phyloP scores from a whole-genome alignment of 2,888 invertebrate species.

The Andrena dorsata region DNA sequence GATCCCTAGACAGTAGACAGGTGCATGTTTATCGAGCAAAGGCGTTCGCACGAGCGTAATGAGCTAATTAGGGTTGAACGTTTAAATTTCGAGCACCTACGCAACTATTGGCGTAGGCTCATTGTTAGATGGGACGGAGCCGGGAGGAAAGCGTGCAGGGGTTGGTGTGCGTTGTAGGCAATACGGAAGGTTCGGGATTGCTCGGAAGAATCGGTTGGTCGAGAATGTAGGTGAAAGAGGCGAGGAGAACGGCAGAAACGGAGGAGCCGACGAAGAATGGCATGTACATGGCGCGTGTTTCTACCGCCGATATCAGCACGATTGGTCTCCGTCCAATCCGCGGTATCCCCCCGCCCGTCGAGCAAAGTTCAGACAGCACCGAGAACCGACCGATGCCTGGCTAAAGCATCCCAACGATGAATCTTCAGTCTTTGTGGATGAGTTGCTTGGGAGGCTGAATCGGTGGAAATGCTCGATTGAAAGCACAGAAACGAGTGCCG shows the following conservation, averaged over 20 bases:
- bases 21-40: neutral
- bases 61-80: neutral
- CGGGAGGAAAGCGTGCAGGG: neutral
- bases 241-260: neutral
- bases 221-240: neutral
- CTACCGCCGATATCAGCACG: slow-evolving; percentile 76
- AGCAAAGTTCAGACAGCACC: slow-evolving; percentile 78
- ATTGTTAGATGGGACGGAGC: neutral
- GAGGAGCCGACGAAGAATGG: slow-evolving; percentile 38
- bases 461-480: slow-evolving; percentile 16
- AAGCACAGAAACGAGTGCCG: neutral
- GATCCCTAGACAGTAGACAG: neutral
- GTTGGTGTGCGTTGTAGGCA: too few relatives aligned
- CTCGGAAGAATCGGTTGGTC: neutral
- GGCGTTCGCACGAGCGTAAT: neutral
- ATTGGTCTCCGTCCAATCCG: slow-evolving; percentile 78
- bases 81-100: too few relatives aligned
- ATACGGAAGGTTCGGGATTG: neutral
- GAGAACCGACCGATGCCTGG: slow-evolving; percentile 78
- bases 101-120: too few relatives aligned
- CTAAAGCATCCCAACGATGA: slow-evolving; percentile 75
- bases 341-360: slow-evolving; percentile 72
- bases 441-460: slow-evolving; percentile 51
- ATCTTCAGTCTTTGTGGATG: slow-evolving; percentile 79
- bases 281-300: slow-evolving; percentile 81